Conservation (phyloP, 2,888 invertebrate genomes). For the Rhingia rostrata region DNA sequence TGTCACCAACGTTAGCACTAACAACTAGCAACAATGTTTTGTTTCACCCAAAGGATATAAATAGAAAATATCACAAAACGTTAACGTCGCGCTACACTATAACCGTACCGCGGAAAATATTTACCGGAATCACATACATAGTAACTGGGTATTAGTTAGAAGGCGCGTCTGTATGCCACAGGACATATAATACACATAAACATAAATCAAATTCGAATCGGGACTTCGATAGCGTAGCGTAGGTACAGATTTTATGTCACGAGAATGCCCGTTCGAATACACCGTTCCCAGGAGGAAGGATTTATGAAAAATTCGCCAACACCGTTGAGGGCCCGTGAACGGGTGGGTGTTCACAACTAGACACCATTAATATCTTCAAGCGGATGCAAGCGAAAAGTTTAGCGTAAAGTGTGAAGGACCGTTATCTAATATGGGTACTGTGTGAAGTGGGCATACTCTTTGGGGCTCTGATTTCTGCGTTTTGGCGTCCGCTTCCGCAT, state of each 20-base stretch:
- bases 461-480: constrained; percentile 17
- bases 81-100: constrained; percentile 5
- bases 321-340: background rate
- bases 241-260: constrained; percentile 23
- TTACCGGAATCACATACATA: no score
- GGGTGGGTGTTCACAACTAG: constrained; percentile 18
- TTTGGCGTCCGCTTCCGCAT: constrained; percentile 21
- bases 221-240: constrained; percentile 44
- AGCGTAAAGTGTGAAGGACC: constrained; percentile 49
- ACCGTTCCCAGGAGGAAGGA: constrained; percentile 33
- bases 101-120: background rate
- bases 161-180: constrained; percentile 42
- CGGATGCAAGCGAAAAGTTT: constrained; percentile 61
- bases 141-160: constrained; percentile 20
- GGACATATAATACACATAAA: constrained; percentile 49
- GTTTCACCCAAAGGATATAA: constrained; percentile 9
- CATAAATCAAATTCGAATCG: constrained; percentile 70
- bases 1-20: constrained; percentile 8
- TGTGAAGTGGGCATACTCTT: constrained; percentile 26
- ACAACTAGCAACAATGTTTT: constrained; percentile 9
- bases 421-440: constrained; percentile 43
- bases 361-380: constrained; percentile 39
- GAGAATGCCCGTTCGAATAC: constrained; percentile 5
- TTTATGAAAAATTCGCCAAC: constrained; percentile 62
- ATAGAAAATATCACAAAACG: constrained; percentile 34